Evolutionary conservation across 2,113 vertebrate genomes (phyloP), one percentile per base, ranked within the genome.

Genomic region (Oryzias woworae): DNA sequence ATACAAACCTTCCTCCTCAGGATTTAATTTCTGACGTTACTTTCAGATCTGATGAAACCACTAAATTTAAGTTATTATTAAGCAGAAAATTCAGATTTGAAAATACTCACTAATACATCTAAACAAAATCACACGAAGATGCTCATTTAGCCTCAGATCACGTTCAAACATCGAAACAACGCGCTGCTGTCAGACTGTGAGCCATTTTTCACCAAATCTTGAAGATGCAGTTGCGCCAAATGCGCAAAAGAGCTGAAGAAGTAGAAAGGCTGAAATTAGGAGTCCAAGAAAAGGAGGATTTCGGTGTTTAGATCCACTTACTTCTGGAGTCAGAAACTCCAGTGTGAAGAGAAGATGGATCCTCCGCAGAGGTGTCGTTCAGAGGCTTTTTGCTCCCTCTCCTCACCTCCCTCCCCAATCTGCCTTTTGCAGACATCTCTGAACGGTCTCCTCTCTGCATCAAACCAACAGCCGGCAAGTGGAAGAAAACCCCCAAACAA

Each of bases 301-400:
- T 4, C 1, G 14, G 43, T 7, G 14, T 6, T 4, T 46, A 0
- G 20, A 20, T 63, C 1, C 5, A 8, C 16, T 14, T n/a, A 26
- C 44, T 1, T 67, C 50, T 18, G 58, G 46, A 53, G 48, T 41
- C 24, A 5, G 18, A 44, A 22, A 18, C 2, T 6, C 20, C 60
- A 14, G 65, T 61, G 45, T 13, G 73, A 31, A 28, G 53, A 48
- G 24, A 83, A 79, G 72, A 77, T 81, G 81, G 80, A 70, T 69
- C 75, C 66, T 23, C 14, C 75, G 55, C 76, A 79, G 41, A 49
- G 73, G 62, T 59, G 28, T 84, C 18, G 45, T 24, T 67, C 48
- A 62, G 49, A 70, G 24, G 46, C 62, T 52, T 53, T 63, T 36
- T 53, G 47, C 44, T 61, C 54, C 50, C 59, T 42, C 56, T 53